phyloP scores from a whole-genome alignment of 2,888 invertebrate genomes.

The Drosophila diplacantha region DNA sequence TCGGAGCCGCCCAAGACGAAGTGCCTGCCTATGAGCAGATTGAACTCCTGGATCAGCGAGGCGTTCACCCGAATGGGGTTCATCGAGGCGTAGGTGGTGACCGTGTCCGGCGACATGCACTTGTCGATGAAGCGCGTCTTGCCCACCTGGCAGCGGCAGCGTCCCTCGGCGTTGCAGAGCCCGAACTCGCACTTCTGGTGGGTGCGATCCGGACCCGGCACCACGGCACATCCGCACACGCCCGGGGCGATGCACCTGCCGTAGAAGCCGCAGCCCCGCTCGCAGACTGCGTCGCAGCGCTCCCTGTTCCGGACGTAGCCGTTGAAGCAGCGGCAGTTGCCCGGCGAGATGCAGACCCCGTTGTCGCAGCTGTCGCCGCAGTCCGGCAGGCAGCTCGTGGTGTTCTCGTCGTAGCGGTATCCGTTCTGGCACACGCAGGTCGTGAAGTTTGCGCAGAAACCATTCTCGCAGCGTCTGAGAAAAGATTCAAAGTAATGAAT shows the following conservation, averaged over 20 bases:
- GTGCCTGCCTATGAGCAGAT: slow-evolving; percentile 69
- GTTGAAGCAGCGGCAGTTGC: slow-evolving; percentile 76
- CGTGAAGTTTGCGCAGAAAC: slow-evolving; percentile 78
- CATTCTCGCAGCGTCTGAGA: slow-evolving; percentile 75
- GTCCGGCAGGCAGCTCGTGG: slow-evolving; percentile 72
- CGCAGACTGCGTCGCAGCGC: slow-evolving; percentile 70
- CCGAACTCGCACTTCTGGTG: slow-evolving; percentile 63
- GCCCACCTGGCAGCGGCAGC: slow-evolving; percentile 69
- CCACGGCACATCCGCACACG: slow-evolving; percentile 75
- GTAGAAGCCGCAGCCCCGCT: slow-evolving; percentile 72
- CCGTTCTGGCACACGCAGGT: slow-evolving; percentile 79
- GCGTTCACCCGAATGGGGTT: slow-evolving; percentile 61
- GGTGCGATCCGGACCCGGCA: slow-evolving; percentile 43
- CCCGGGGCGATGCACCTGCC: slow-evolving; percentile 75
- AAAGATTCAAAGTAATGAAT: too few species aligned
- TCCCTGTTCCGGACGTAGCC: slow-evolving; percentile 73
- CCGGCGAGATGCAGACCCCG: slow-evolving; percentile 76
- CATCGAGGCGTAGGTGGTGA: slow-evolving; percentile 73
- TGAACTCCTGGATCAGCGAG: slow-evolving; percentile 69
- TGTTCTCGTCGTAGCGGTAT: slow-evolving; percentile 71
- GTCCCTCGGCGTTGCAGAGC: slow-evolving; percentile 65
- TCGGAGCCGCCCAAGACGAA: slow-evolving; percentile 55
- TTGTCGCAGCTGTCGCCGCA: slow-evolving; percentile 74
- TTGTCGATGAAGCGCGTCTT: slow-evolving; percentile 72
- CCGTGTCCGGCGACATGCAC: slow-evolving; percentile 72